Conservation (phyloP, 2,888 invertebrate genomes). For the Sussaba pulchella region DNA sequence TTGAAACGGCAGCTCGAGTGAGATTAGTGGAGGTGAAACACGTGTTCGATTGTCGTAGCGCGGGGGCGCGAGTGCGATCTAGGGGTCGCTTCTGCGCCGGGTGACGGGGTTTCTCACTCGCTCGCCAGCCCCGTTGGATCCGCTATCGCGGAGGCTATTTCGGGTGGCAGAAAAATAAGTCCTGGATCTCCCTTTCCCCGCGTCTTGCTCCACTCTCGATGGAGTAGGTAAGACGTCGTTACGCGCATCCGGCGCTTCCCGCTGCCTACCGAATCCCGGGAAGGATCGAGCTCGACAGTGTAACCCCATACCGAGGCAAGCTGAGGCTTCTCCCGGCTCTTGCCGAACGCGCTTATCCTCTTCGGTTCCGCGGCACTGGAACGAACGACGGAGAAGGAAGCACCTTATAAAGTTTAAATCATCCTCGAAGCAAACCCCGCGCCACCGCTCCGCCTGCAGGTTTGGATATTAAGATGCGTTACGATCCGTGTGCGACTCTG, state of each 20-base stretch:
- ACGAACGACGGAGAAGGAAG: slow-evolving; percentile 58
- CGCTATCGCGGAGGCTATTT: slow-evolving; percentile 54
- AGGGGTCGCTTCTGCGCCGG: slow-evolving; percentile 62
- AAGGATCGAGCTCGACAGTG: slow-evolving; percentile 57
- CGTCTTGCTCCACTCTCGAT: slow-evolving; percentile 71
- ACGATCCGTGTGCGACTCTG: slow-evolving; percentile 68
- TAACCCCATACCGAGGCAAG: slow-evolving; percentile 49
- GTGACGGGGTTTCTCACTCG: slow-evolving; percentile 40
- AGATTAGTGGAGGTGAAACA: slow-evolving; percentile 83
- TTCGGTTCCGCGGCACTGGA: slow-evolving; percentile 39
- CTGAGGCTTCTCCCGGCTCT: slow-evolving; percentile 25
- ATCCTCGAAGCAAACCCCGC: slow-evolving; percentile 66
- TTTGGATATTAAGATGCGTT: slow-evolving; percentile 80
- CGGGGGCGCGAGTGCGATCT: slow-evolving; percentile 67
- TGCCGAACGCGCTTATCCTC: slow-evolving; percentile 58
- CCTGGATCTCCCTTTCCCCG: slow-evolving; percentile 59
- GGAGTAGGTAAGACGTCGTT: slow-evolving; percentile 84
- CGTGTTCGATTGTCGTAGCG: slow-evolving; percentile 80
- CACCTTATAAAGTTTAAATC: slow-evolving; percentile 77
- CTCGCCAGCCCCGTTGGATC: slow-evolving; percentile 55
- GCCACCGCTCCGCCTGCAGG: slow-evolving; percentile 51
- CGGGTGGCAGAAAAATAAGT: slow-evolving; percentile 82
- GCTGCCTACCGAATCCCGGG: slow-evolving; percentile 66
- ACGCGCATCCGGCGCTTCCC: slow-evolving; percentile 80
- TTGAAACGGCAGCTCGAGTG: slow-evolving; percentile 71